Percentiles rank a stretch among this genome's conserved stretches.
Conservation (phyloP, 2,888 invertebrate genomes). For the Drosophila mimica region DNA sequence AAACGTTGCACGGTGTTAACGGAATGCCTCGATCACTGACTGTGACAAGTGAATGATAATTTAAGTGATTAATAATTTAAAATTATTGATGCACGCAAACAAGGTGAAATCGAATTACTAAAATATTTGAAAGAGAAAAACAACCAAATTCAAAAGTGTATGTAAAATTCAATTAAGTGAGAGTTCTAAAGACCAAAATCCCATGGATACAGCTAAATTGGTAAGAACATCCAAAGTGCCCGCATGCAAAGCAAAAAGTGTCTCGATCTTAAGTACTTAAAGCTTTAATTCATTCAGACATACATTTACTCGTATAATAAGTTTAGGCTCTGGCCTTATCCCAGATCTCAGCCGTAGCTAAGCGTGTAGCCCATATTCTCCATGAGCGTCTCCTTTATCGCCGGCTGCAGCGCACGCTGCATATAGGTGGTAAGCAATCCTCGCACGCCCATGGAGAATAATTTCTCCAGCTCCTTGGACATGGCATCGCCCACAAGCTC, state of each 20-base stretch:
- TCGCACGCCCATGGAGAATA: slow-evolving; percentile 93
- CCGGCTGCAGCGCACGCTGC: slow-evolving; percentile 93
- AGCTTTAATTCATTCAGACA: slow-evolving; percentile 48
- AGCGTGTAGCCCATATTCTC: slow-evolving; percentile 94
- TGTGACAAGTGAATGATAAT: slow-evolving; percentile 52
- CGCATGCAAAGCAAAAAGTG: not conserved
- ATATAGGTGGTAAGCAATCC: slow-evolving; percentile 92
- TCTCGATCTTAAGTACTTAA: slow-evolving; percentile 38
- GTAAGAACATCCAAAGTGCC: slow-evolving; percentile 60
- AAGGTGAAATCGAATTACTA: slow-evolving; percentile 61
- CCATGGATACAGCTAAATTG: slow-evolving; percentile 79
- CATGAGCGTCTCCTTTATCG: slow-evolving; percentile 94
- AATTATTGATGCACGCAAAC: slow-evolving; percentile 66
- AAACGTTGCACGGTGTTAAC: slow-evolving; percentile 59
- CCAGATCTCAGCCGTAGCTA: slow-evolving; percentile 89
- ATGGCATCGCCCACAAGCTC: slow-evolving; percentile 88
- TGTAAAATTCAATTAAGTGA: slow-evolving; percentile 25
- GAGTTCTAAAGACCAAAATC: slow-evolving; percentile 36
- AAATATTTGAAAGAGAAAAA: slow-evolving; percentile 36
- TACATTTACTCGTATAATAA: slow-evolving; percentile 17
- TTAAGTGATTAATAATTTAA: slow-evolving; percentile 67
- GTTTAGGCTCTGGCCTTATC: slow-evolving; percentile 14
- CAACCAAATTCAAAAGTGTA: slow-evolving; percentile 52
- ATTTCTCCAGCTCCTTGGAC: slow-evolving; percentile 93
- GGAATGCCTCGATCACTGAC: slow-evolving; percentile 55